Base-by-base conservation (phyloP, 2,113 vertebrate species). In the Ailuropoda melanoleuca region DNA sequence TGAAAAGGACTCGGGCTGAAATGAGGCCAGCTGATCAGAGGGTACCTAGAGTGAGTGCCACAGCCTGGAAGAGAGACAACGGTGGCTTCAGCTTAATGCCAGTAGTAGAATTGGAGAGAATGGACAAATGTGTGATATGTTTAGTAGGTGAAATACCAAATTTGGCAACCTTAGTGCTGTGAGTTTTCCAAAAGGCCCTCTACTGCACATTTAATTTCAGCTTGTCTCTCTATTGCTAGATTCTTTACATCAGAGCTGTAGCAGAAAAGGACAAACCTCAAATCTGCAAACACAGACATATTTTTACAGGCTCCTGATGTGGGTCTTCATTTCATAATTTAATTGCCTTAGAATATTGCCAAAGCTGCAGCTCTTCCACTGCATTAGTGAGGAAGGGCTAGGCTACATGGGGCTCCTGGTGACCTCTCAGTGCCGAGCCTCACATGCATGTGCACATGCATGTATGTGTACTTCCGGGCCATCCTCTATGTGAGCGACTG, bases 361-460 rank as follows among this genome's bases (percentile, higher is more conserved):
- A 0, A 31, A 3, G 21, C 53, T 24, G 55, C 11, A 75, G 34
- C 56, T 68, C 9, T 81, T 39, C 55, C 4, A 6, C 17, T 29
- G 12, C 11, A 4, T 29, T 62, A 14, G 11, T 68, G 53, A 55
- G 23, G 9, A 80, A 88, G 70, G 50, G 15, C 43, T 17, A 55
- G 46, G 77, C 60, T 74, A 0, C 4, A 4, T 55, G 31, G 10
- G n/a, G 23, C 29, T 6, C 6, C 3, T 68, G 4, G 3, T 46
- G 31, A 50, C 53, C 39, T 31, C 12, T 18, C 55, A 18, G 26
- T 0, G 29, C 55, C 60, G 19, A 29, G 8, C n/a, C 1, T 31
- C 13, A 2, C 7, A 2, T 9, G 13, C 37, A 26, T 18, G 60
- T 53, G 13, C 13, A 2, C 7, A 2, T 9, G 13, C 37, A 26